These are phyloP conservation scores for Halichondria panicea DNA, from an alignment of 37 sponge, comb jelly and placozoan species.

Conservation along the genomic window DNA sequence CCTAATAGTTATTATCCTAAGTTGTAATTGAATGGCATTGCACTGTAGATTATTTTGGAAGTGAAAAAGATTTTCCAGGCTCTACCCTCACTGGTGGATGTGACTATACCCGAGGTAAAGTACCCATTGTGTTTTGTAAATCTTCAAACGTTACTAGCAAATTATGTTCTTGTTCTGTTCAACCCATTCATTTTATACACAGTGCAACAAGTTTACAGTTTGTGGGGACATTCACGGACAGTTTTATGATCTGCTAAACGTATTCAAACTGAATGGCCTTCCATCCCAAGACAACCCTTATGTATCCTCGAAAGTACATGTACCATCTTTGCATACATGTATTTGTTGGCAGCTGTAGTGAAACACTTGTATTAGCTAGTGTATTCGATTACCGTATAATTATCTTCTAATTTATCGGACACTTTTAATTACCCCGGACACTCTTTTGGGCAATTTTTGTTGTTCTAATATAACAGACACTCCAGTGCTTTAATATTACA, in stretches of 20 bases:
- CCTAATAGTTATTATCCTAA: no score
- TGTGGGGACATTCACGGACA: slow-evolving; percentile 99
- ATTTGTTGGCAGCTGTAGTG: no score
- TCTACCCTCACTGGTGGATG: slow-evolving; percentile 69
- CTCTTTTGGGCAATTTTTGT: not conserved
- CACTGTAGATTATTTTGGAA: slow-evolving; percentile 60
- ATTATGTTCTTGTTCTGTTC: not conserved
- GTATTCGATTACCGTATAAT: no score
- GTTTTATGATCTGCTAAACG: slow-evolving; percentile 96
- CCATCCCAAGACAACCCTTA: slow-evolving; percentile 94
- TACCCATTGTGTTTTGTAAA: no score
- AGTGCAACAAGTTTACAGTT: slow-evolving; percentile 88
- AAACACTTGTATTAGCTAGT: no score
- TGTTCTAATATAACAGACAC: not conserved
- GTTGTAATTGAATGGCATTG: not conserved
- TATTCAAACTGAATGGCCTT: slow-evolving; percentile 92
- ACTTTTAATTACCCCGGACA: not conserved
- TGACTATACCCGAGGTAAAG: slow-evolving; percentile 80
- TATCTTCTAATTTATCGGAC: no score
- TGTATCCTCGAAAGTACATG: slow-evolving; percentile 53
- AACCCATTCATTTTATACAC: not conserved
- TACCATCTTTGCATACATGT: no score
- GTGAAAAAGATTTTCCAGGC: slow-evolving; percentile 60
- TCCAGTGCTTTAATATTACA: no score
- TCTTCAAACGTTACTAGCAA: not conserved